phyloP scores from a whole-genome alignment of 2,888 invertebrate species.

The Lagria hirta region DNA sequence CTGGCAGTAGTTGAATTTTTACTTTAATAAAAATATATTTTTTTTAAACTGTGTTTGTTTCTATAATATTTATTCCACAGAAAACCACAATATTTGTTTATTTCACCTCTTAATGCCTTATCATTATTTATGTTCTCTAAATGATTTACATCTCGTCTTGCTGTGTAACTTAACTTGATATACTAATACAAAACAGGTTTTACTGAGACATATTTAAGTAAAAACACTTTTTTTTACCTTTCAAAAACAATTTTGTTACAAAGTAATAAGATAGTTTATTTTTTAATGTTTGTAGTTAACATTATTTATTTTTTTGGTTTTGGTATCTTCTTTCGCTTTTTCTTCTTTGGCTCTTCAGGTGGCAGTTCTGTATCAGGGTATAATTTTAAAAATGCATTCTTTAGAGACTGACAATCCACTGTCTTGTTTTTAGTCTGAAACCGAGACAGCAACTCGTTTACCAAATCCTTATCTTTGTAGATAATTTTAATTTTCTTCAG shows the following conservation, averaged over 20 bases:
- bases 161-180: not conserved
- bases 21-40: constrained; percentile 6
- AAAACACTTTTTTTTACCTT: too few species aligned
- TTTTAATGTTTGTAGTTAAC: not conserved
- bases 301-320: constrained; percentile 14
- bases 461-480: constrained; percentile 45
- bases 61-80: not conserved
- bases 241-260: too few species aligned
- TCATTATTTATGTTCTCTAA: not conserved
- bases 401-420: constrained; percentile 49
- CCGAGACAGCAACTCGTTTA: constrained; percentile 45
- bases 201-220: too few species aligned
- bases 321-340: constrained; percentile 20
- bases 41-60: not conserved
- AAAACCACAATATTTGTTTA: not conserved
- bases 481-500: constrained; percentile 48
- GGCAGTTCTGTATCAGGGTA: constrained; percentile 53
- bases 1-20: constrained; percentile 4
- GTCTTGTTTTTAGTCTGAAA: constrained; percentile 48
- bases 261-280: too few species aligned
- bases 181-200: too few species aligned
- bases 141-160: not conserved
- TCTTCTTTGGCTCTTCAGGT: constrained; percentile 43
- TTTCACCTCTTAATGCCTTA: not conserved
- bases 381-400: constrained; percentile 49